A percentile compares a stretch with the other conserved stretches of the same genome.
Evolutionary conservation across 2,797 vertebrate species (phyloP).

Genomic region (Schizothorax lantsangensis): DNA sequence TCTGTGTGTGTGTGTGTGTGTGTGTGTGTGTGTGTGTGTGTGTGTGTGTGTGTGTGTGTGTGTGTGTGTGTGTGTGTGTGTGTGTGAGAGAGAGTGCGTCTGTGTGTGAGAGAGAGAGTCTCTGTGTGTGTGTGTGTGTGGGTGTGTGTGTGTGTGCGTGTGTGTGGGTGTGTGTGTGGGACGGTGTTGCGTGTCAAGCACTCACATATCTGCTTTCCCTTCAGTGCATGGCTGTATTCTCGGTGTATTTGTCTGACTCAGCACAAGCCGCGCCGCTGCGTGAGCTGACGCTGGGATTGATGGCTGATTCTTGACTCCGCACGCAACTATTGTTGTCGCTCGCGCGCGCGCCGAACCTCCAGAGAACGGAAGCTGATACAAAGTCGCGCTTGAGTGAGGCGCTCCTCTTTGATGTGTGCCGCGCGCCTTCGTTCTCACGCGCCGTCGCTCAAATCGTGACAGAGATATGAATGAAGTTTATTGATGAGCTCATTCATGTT

Average conservation of each 20-base stretch:
- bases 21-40: no score
- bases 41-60: no score
- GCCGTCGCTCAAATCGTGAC: neutral
- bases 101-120: no score
- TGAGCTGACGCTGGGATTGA: neutral
- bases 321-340: neutral
- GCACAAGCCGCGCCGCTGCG: neutral
- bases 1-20: no score
- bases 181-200: constrained; percentile 19
- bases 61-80: no score
- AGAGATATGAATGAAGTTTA: neutral
- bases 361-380: neutral
- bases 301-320: neutral
- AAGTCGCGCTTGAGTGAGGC: neutral
- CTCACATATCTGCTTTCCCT: neutral
- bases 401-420: neutral
- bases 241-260: neutral
- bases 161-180: neutral
- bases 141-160: constrained; percentile 21
- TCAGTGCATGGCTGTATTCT: neutral
- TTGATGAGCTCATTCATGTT: neutral
- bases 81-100: no score
- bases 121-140: no score
- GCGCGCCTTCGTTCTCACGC: constrained; percentile 33
- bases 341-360: neutral